A percentile compares a stretch with the other conserved stretches of the same genome.
Evolutionary conservation across 1,140 invertebrate species (phyloP).

Genomic region (Littorina saxatilis): DNA sequence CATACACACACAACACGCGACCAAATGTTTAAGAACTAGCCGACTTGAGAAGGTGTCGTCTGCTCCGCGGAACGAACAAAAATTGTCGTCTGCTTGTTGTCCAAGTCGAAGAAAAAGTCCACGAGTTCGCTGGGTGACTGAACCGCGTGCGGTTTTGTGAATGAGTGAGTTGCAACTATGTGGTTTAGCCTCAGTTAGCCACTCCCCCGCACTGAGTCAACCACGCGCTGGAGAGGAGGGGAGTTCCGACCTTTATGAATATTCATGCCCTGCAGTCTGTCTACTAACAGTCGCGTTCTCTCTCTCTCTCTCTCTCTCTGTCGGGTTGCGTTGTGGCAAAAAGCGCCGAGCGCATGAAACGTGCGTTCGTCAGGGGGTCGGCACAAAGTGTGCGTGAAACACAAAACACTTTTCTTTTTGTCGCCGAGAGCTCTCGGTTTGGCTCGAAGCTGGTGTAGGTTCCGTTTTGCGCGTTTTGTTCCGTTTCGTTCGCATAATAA

Average conservation of each 20-base stretch:
- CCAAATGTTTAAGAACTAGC: too few species aligned
- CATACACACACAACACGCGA: background rate
- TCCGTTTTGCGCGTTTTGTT: too few species aligned
- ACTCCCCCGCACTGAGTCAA: slow-evolving; percentile 66
- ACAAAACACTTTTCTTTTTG: background rate
- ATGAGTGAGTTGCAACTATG: slow-evolving; percentile 59
- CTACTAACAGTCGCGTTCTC: too few species aligned
- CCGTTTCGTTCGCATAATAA: too few species aligned
- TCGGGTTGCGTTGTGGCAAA: background rate
- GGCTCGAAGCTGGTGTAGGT: too few species aligned
- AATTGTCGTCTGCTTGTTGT: slow-evolving; percentile 7
- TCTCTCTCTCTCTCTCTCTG: background rate
- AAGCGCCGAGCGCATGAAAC: background rate
- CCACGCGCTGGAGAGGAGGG: slow-evolving; percentile 36
- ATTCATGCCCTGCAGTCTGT: slow-evolving; percentile 28
- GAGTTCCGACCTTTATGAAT: slow-evolving; percentile 36
- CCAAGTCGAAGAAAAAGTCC: background rate
- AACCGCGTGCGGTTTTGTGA: slow-evolving; percentile 68
- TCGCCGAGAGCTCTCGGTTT: too few species aligned
- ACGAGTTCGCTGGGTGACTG: background rate
- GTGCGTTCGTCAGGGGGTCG: background rate
- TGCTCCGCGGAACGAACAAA: background rate
- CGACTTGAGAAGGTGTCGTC: background rate
- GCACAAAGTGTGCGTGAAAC: slow-evolving; percentile 12
- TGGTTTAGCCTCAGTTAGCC: slow-evolving; percentile 59